phyloP scores from a whole-genome alignment of 2,113 vertebrate species.

The Tiliqua scincoides region DNA sequence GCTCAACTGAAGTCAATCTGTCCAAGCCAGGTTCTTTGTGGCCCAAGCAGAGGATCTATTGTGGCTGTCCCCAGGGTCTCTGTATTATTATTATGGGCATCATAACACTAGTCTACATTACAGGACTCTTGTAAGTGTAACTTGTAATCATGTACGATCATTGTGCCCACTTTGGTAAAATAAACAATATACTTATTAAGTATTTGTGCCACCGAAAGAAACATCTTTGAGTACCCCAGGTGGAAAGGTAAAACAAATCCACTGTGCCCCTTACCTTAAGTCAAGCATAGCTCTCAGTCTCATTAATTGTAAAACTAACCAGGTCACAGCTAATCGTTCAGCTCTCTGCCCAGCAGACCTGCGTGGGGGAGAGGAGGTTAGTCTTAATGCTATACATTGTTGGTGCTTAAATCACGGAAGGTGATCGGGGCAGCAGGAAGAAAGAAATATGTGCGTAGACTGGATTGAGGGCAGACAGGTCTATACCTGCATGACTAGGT shows the following conservation, averaged over 20 bases:
- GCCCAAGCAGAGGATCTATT: neutral
- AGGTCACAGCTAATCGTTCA: conserved; percentile 21
- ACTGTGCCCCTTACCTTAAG: conserved; percentile 8
- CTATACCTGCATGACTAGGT: conserved; percentile 54
- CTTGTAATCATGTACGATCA: too few species aligned
- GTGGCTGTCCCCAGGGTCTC: neutral
- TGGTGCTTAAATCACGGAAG: conserved; percentile 43
- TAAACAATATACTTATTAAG: too few species aligned
- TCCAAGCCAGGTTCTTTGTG: neutral
- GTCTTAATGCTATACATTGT: conserved; percentile 22
- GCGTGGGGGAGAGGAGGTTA: conserved; percentile 22
- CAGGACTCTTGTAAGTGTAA: neutral
- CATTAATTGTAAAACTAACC: conserved; percentile 31
- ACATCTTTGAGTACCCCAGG: neutral
- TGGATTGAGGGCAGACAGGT: conserved; percentile 54
- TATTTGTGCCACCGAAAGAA: conserved; percentile 10
- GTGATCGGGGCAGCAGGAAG: neutral
- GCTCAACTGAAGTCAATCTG: neutral
- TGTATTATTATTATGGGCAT: neutral
- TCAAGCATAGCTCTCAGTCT: neutral
- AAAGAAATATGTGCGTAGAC: conserved; percentile 10
- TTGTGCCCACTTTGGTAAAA: too few species aligned
- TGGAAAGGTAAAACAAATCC: conserved; percentile 28
- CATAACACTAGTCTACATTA: neutral
- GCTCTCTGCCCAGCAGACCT: conserved; percentile 26